Base-by-base conservation (phyloP, 2,888 invertebrate species). In the Venusia cambrica region DNA sequence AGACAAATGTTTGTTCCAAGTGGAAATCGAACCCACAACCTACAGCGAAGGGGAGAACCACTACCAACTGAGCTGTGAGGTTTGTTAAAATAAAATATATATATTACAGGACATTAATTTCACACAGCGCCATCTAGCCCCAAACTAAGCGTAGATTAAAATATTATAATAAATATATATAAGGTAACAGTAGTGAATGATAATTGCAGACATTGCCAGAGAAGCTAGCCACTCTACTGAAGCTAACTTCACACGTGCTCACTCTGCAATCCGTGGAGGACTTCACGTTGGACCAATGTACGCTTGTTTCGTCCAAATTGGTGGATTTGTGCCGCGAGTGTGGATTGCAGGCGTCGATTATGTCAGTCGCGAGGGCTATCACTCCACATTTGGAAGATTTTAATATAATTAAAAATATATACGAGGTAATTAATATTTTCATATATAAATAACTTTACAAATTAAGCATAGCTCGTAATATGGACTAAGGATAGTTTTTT, bases 141-240 rank as follows among this genome's bases (percentile, higher is more conserved):
- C n/a, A n/a, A n/a, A n/a, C n/a, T n/a, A n/a, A n/a, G n/a, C n/a
- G n/a, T n/a, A n/a, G n/a, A n/a, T n/a, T n/a, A n/a, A n/a, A n/a
- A n/a, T n/a, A n/a, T n/a, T n/a, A n/a, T n/a, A n/a, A n/a, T n/a
- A n/a, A n/a, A n/a, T n/a, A n/a, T n/a, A n/a, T n/a, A n/a, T n/a
- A n/a, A n/a, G n/a, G n/a, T n/a, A n/a, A n/a, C n/a, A n/a, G 19
- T 19, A 7, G 2, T 19, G 8, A 7, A 19, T 19, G 12, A 12
- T 8, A 3, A 1, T 38, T 38, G 8, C 28, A 38, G 38, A 38
- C 16, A 28, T 7, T 38, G 2, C 38, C 38, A 1, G 38, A 38
- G 0, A 38, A 29, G 2, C 16, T 38, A 15, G 18, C 28, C n/a
- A 19, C 16, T 2, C 38, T 33, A 1, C 15, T 38, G 0, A 9